Percentiles rank a stretch among this genome's conserved stretches.
phyloP scores from a whole-genome alignment of 2,113 vertebrate genomes.

The Phocoena phocoena region DNA sequence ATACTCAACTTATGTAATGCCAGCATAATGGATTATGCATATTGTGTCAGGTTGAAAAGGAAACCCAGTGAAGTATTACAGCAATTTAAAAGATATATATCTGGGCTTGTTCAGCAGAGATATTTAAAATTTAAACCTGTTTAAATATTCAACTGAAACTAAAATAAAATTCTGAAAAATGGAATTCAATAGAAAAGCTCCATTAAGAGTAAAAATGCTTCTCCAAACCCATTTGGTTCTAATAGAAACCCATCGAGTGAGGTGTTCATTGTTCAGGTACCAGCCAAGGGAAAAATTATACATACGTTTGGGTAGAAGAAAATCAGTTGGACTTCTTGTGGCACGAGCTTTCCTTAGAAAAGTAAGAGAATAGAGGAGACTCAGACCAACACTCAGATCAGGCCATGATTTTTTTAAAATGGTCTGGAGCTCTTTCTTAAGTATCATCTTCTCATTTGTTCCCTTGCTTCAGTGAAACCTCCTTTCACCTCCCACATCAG shows the following conservation, averaged over 20 bases:
- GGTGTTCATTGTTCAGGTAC: constrained; percentile 71
- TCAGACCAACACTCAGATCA: not conserved
- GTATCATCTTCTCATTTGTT: not conserved
- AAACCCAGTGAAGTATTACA: constrained; percentile 87
- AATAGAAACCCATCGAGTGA: constrained; percentile 79
- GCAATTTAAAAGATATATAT: constrained; percentile 86
- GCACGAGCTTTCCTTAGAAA: not conserved
- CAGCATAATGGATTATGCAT: constrained; percentile 88
- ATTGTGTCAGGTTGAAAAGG: constrained; percentile 86
- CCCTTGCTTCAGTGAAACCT: not conserved
- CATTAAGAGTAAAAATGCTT: constrained; percentile 79
- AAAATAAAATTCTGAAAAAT: constrained; percentile 84
- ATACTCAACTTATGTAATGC: constrained; percentile 82
- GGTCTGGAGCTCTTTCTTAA: constrained; percentile 20
- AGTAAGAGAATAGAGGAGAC: not conserved
- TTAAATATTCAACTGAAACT: constrained; percentile 88
- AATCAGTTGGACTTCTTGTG: constrained; percentile 40
- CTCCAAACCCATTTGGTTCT: constrained; percentile 78
- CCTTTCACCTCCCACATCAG: constrained; percentile 50
- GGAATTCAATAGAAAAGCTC: constrained; percentile 81
- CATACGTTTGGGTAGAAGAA: constrained; percentile 38
- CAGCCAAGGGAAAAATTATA: constrained; percentile 73
- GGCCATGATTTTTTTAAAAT: not conserved
- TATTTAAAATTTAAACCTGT: constrained; percentile 88
- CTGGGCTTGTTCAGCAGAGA: constrained; percentile 82